Evolutionary conservation across 2,797 vertebrate species (phyloP).

Genomic region (Arvicola amphibius): DNA sequence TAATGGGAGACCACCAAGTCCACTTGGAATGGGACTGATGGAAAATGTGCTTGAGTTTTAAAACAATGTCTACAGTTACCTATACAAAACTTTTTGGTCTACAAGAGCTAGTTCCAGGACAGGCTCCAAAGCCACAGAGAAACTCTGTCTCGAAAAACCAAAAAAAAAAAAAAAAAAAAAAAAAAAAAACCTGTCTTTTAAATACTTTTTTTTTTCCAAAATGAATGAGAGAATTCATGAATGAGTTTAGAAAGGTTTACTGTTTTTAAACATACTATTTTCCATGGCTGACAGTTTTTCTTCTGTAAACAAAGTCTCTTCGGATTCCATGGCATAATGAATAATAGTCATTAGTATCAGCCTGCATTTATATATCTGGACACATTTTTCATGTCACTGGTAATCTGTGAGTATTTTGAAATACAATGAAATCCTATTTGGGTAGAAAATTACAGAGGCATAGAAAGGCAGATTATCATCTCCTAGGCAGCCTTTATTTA

Average conservation of each 20-base stretch:
- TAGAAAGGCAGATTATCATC: slow-evolving; percentile 78
- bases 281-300: slow-evolving; percentile 49
- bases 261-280: slow-evolving; percentile 47
- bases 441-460: slow-evolving; percentile 77
- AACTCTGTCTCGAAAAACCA: too few relatives aligned
- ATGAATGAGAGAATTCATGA: background rate
- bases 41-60: background rate
- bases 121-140: too few relatives aligned
- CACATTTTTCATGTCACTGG: slow-evolving; percentile 80
- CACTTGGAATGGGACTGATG: too few relatives aligned
- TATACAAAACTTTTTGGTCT: too few relatives aligned
- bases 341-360: slow-evolving; percentile 77
- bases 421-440: slow-evolving; percentile 76
- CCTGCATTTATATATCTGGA: slow-evolving; percentile 69
- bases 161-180: too few relatives aligned
- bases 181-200: too few relatives aligned
- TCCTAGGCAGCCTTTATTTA: slow-evolving; percentile 75
- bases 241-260: slow-evolving; percentile 11
- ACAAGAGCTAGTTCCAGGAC: too few relatives aligned
- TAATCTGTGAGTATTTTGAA: slow-evolving; percentile 77
- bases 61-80: background rate
- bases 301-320: slow-evolving; percentile 62
- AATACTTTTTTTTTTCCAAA: slow-evolving; percentile 3
- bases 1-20: too few relatives aligned
- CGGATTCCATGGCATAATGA: slow-evolving; percentile 69